phyloP scores from a whole-genome alignment of 2,888 invertebrate species.

The Himalopsyche japonica region DNA sequence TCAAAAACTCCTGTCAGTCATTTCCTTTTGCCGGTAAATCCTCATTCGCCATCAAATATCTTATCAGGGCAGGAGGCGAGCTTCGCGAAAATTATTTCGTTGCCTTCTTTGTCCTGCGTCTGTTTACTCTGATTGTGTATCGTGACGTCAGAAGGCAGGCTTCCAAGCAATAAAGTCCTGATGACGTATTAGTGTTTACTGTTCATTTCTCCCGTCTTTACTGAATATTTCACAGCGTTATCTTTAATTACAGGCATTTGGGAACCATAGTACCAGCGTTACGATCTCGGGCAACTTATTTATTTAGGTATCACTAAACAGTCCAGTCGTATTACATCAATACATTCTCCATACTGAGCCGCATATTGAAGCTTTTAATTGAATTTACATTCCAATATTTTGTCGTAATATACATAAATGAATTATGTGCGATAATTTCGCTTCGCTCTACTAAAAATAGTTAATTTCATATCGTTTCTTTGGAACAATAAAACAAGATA shows the following conservation, averaged over 20 bases:
- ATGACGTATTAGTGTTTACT: slow-evolving; percentile 31
- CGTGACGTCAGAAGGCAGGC: background rate
- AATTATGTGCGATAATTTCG: no score
- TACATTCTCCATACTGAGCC: no score
- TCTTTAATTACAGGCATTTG: slow-evolving; percentile 18
- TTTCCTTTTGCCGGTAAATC: background rate
- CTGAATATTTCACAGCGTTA: slow-evolving; percentile 11
- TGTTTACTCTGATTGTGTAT: background rate
- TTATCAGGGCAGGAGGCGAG: background rate
- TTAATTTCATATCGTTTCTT: no score
- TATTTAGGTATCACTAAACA: background rate
- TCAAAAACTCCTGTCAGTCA: background rate
- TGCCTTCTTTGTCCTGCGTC: background rate
- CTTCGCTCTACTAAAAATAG: no score
- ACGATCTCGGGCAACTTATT: background rate
- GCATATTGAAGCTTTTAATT: no score
- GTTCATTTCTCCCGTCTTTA: background rate
- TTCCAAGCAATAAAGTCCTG: slow-evolving; percentile 25
- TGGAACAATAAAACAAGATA: no score
- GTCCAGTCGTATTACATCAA: background rate
- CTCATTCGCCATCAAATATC: background rate
- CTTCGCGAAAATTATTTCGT: background rate
- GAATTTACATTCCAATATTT: no score
- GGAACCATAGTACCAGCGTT: background rate
- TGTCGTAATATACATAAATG: no score